Base-by-base conservation (phyloP, 64 coral and sea anemone species). In the Platygyra sinensis region DNA sequence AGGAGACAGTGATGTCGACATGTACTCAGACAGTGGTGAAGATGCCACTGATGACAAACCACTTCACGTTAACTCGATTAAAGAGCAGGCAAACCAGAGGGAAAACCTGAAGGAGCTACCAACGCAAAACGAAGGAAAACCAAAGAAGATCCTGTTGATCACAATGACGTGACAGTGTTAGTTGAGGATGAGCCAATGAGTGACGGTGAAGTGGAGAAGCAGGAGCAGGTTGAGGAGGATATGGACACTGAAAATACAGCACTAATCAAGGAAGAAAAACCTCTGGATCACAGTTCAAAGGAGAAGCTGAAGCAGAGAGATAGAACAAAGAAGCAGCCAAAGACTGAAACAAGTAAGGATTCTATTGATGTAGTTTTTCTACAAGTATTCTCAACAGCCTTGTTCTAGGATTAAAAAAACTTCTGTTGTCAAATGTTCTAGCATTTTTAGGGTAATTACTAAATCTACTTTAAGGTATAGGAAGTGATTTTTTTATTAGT, bases 21-120 rank as follows among this genome's bases (percentile, higher is more conserved):
- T 91, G 89, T 91, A 73, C 24, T 91, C 71, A 31, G 89, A 91
- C 16, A 91, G 80, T 72, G 80, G 89, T 30, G 89, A 91, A 22
- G 89, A 91, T 65, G 42, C 33, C 39, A 38, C 42, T 17, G 33
- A 85, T 29, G 63, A 51, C 46, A 85, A 85, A 85, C 81, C 64
- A 52, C 36, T 85, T 71, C 36, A 85, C 71, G 63, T 20, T 27
- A 36, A 29, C 63, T 49, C 81, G 49, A 50, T 22, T 39, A 22
- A 85, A 72, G 81, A 85, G 18, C 62, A 85, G 51, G 20, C 7
- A 7, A 14, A 18, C 81, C 14, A 51, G 63, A 79, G 10, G 39
- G 6, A 22, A 28, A 57, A 9, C 25, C 50, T 29, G 10, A 85
- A 22, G 22, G 63, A 27, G 63, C 39, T 5, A 71, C 12, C 20